Percentiles rank a stretch among this genome's conserved stretches.
These are phyloP conservation scores for Mesitornis unicolor DNA, from an alignment of 2,113 vertebrate species.

Conservation along the genomic window DNA sequence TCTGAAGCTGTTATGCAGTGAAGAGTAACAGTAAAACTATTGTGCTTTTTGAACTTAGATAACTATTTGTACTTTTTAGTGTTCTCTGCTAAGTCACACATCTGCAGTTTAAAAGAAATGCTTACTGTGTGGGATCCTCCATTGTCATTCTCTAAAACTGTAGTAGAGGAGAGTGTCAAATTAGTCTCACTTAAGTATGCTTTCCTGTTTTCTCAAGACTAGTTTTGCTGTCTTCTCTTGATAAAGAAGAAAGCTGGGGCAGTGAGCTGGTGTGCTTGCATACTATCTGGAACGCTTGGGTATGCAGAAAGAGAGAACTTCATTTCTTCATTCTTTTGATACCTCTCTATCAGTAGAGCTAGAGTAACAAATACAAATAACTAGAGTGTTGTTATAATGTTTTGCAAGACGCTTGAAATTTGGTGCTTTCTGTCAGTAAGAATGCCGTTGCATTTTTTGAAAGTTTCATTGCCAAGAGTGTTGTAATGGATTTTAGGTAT, in stretches of 20 bases:
- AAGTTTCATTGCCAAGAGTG: not conserved
- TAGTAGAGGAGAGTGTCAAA: not conserved
- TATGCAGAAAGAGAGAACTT: not conserved
- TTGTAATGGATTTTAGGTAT: not conserved
- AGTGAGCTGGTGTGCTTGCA: not conserved
- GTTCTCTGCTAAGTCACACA: not conserved
- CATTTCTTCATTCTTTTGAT: not conserved
- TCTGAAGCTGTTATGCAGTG: not conserved
- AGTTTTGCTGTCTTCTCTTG: constrained; percentile 22
- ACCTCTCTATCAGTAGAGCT: not conserved
- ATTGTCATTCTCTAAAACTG: not conserved
- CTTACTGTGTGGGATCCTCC: not conserved
- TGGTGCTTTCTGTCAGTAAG: not conserved
- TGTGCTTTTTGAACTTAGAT: not conserved
- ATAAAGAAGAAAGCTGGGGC: not conserved
- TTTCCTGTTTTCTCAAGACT: constrained; percentile 33
- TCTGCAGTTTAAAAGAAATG: not conserved
- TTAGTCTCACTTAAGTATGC: constrained; percentile 14
- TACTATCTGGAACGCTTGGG: not conserved
- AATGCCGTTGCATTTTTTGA: not conserved
- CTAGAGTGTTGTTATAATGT: not conserved
- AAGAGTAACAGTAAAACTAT: not conserved
- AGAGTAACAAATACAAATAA: not conserved
- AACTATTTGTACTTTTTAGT: not conserved
- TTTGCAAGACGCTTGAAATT: not conserved